Conservation (phyloP, 2,888 invertebrate species). For the Drosophila nr. perissopoda region DNA sequence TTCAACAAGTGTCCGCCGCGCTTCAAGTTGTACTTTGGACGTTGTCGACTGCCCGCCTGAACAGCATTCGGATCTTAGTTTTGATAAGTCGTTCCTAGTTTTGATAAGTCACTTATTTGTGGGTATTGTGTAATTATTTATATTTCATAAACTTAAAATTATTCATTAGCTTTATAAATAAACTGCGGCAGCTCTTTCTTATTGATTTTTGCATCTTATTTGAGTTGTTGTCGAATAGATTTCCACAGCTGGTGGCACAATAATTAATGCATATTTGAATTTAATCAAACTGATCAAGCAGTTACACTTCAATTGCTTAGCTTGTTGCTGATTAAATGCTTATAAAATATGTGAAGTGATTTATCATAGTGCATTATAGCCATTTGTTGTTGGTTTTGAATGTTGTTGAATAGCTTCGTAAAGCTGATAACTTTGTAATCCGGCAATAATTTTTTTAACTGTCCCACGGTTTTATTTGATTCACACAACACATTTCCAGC, state of each 20-base stretch:
- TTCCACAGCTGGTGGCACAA: background rate
- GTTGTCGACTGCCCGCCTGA: conserved; percentile 56
- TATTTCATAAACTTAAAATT: background rate
- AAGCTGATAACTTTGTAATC: background rate
- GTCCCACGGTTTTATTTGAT: background rate
- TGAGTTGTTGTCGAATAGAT: background rate
- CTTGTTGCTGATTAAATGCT: background rate
- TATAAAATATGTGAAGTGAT: background rate
- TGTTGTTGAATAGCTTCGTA: background rate
- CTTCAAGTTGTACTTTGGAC: conserved; percentile 45
- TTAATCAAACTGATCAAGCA: conserved; percentile 19
- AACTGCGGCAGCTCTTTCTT: background rate
- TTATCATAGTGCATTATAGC: background rate
- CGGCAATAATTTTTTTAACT: background rate
- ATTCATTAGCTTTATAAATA: conserved; percentile 1
- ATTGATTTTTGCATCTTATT: background rate
- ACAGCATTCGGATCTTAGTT: background rate
- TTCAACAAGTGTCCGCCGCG: conserved; percentile 29
- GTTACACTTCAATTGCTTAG: conserved; percentile 2
- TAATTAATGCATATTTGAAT: conserved; percentile 13
- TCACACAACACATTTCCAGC: background rate
- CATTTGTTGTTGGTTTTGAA: background rate
- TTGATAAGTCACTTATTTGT: conserved; percentile 7
- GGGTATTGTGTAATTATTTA: background rate
- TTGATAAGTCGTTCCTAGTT: background rate